Percentiles rank a stretch among this genome's conserved stretches.
Conservation (phyloP, 2,797 vertebrate genomes). For the Mareca penelope region DNA sequence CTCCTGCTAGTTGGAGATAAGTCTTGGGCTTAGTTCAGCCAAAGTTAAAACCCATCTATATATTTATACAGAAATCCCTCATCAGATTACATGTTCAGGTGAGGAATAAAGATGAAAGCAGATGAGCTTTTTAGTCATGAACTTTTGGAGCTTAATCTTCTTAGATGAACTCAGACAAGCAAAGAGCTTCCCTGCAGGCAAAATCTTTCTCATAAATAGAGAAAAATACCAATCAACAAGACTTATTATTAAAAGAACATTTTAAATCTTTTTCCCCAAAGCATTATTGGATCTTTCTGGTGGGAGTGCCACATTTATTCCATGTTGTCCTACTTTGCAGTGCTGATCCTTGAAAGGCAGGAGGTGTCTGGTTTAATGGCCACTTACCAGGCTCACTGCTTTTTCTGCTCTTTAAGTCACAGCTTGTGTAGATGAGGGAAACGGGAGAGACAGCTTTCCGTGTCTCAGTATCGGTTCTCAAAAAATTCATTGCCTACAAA, state of each 20-base stretch:
- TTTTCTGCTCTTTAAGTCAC: background rate
- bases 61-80: background rate
- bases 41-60: constrained; percentile 7
- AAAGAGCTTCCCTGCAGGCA: constrained; percentile 20
- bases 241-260: background rate
- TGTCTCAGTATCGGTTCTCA: background rate
- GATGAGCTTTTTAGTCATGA: constrained; percentile 27
- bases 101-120: constrained; percentile 36
- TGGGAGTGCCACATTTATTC: background rate
- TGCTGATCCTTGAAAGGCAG: background rate
- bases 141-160: constrained; percentile 49
- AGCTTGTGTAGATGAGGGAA: background rate
- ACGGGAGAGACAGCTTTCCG: background rate
- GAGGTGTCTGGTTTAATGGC: background rate
- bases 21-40: constrained; percentile 42
- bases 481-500: background rate
- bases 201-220: constrained; percentile 13
- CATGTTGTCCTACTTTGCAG: background rate
- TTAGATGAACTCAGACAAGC: constrained; percentile 53
- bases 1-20: constrained; percentile 6
- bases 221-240: constrained; percentile 7
- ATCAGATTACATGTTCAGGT: constrained; percentile 16
- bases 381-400: background rate
- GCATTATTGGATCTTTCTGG: background rate
- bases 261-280: background rate